Evolutionary conservation across 2,113 vertebrate genomes (phyloP), one percentile per base, ranked within the genome.

Genomic region (Arothron firmamentum): DNA sequence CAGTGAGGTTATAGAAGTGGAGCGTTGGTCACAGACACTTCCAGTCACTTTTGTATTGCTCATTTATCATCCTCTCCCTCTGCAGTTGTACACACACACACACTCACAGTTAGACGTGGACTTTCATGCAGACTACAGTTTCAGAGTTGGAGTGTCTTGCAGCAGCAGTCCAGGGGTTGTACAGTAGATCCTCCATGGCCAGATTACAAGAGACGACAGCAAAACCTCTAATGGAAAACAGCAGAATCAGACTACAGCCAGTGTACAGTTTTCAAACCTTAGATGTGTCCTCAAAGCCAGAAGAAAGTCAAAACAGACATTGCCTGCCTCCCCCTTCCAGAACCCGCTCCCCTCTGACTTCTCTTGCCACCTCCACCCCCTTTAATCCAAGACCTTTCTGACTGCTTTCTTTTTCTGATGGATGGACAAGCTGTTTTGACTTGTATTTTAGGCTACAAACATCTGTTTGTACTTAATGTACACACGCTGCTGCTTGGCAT

Each of bases 371-470:
- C 45, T 17, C 43, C 43, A 3, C 15, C 59, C 17, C 59, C 75
- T 87, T 82, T 69, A 62, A 48, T 72, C 67, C 60, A 66, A 25
- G 72, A 70, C 47, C 61, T 80, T 78, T 83, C 77, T 75, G 70
- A 66, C 78, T 83, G 77, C 78, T 86, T 80, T 79, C 61, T 41
- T 76, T 46, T 73, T 56, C n/a, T 81, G 64, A 75, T 57, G 66
- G 77, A 51, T 69, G 78, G 70, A 75, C 61, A 4, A 18, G 45
- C 58, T 63, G 52, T 79, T 59, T 69, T 48, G 67, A 55, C 45
- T 45, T 18, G 41, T 57, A 50, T 56, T 64, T 51, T 52, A 43
- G 17, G 34, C 64, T 69, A 25, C 65, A 57, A 59, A 57, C n/a
- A 17, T 70, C 47, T 62, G 53, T 73, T 45, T 58, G 52, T 56